Evolutionary conservation across 1,140 invertebrate genomes (phyloP), one percentile per base, ranked within the genome.

Genomic region (Drosophila asahinai): DNA sequence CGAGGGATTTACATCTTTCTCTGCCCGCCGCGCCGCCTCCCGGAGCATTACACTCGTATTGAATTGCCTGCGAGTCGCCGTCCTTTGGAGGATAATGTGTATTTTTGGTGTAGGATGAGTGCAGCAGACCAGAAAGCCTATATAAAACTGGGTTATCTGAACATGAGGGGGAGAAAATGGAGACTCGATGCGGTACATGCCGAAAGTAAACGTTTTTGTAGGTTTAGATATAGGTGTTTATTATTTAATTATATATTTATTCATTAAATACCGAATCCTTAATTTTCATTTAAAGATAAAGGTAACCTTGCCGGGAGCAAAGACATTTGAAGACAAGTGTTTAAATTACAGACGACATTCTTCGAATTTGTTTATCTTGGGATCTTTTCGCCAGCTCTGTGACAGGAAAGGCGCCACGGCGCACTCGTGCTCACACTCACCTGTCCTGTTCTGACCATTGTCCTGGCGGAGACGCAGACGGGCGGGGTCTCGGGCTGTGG

Each of bases 101-200:
- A 68, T 60, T 25, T 77, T 72, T 36, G 47, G 61, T 17, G 54
- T 62, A 45, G 48, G 51, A 58, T 82, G 54, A 71, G 54, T 73
- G 71, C 80, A 83, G 17, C 67, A 86, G 83, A 83, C 83, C 83
- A 80, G 60, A 71, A 82, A 77, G 58, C 60, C 75, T 27, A 68
- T 25, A 60, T 47, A 42, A 71, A 78, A 81, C 55, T 64, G 40
- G 61, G 38, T 70, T 65, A 70, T 30, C 25, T 45, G 5, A 47
- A n/a, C 33, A 30, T 2, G 47, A 48, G 40, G 22, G 25, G 59
- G 45, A 60, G 36, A 40, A 17, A 66, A 22, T 63, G 33, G 12
- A 3, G 19, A n/a, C 19, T 17, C 2, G 38, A n/a, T 7, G 57
- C 12, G 19, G 17, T 30, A 6, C 14, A 43, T 22, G 19, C 7